Evolutionary conservation across 64 coral and sea anemone species (phyloP), one percentile per base, ranked within the genome.

Genomic region (Montipora foliosa): DNA sequence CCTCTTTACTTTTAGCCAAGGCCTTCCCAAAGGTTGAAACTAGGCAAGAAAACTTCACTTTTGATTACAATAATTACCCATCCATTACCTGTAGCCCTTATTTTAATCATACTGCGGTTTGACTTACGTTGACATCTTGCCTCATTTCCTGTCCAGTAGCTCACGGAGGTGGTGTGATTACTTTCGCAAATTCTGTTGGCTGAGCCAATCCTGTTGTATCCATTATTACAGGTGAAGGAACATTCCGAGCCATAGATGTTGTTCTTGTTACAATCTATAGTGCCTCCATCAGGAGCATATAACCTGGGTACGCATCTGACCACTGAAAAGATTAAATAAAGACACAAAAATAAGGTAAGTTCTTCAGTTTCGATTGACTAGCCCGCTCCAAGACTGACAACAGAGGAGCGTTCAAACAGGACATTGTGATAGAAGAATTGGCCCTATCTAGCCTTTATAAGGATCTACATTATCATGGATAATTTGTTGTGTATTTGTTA

Each of bases 201-300:
- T 7, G 93, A 94, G 10, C 93, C 93, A 21, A 4, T 77, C 20
- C 77, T 16, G 2, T 5, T 68, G 74, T 90, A 55, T n/a, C 93
- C 93, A n/a, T 6, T 5, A 8, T 83, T 66, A 49, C 93, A 94
- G 5, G 87, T 46, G 21, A 94, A 90, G 4, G 49, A 49, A 22
- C 93, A 94, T 44, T 84, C 79, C 51, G 87, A 89, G n/a, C 93
- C 93, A 84, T 89, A 94, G 10, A 77, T 49, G 44, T 94, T 94
- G 10, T 67, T 79, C 6, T 84, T 22, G 10, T 13, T 82, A 45
- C 93, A 94, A 1, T 73, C 4, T 51, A 49, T 22, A 6, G 3
- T 74, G 14, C 89, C 89, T 72, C 89, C 80, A 19, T 59, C 53
- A 44, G 89, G 78, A 15, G 89, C 89, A 80, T 57, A 82, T 44